Evolutionary conservation across 2,888 invertebrate species (phyloP).

Genomic region (Eupithecia inturbata): DNA sequence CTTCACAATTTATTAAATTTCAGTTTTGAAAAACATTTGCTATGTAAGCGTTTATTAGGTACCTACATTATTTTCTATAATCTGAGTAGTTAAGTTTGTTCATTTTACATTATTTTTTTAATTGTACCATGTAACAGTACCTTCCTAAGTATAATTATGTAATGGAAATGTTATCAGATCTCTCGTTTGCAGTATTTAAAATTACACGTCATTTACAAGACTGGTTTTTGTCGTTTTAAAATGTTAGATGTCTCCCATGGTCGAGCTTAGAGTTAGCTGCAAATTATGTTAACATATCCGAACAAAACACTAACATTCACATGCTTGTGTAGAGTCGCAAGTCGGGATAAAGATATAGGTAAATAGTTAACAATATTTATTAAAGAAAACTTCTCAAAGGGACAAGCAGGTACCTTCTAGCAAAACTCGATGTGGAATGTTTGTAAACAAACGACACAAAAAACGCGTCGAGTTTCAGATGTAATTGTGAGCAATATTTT

Average conservation of each 20-base stretch:
- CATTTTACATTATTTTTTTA: constrained; percentile 12
- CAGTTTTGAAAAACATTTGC: not conserved
- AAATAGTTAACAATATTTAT: too few species aligned
- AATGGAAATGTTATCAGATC: constrained; percentile 75
- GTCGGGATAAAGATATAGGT: too few species aligned
- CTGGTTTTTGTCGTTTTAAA: constrained; percentile 82
- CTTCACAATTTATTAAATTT: constrained; percentile 1
- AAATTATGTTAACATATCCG: not conserved
- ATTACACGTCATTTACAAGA: constrained; percentile 83
- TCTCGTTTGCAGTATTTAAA: constrained; percentile 83
- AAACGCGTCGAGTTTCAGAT: too few species aligned
- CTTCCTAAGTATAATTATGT: constrained; percentile 39
- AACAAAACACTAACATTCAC: too few species aligned
- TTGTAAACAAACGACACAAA: too few species aligned
- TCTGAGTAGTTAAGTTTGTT: not conserved
- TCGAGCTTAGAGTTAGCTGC: not conserved
- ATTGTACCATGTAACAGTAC: constrained; percentile 7
- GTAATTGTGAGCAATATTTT: too few species aligned
- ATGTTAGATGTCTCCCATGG: not conserved
- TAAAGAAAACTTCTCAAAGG: too few species aligned
- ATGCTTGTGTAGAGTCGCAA: too few species aligned
- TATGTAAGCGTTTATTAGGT: not conserved
- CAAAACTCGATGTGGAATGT: too few species aligned
- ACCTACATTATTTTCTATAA: not conserved
- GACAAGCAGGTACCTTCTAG: too few species aligned